These are phyloP conservation scores for Corythaixoides concolor DNA, from an alignment of 2,113 vertebrate genomes.

Conservation along the genomic window DNA sequence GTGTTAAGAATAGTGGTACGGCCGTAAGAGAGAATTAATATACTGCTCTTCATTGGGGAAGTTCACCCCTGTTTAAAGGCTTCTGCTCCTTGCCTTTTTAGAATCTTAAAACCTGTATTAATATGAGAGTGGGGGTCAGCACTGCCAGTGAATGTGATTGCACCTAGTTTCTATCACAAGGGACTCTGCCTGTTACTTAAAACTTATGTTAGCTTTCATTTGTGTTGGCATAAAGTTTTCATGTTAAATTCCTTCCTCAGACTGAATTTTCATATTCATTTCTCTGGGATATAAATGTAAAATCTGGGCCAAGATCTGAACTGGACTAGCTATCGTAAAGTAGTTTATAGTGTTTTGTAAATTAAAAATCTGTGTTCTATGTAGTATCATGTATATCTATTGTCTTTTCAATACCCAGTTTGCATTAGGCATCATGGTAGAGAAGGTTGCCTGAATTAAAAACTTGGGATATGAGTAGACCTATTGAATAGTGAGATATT, in stretches of 20 bases:
- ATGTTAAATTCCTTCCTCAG: background rate
- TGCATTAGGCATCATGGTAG: background rate
- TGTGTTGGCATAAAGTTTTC: background rate
- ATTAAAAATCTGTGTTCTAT: background rate
- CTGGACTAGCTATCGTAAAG: background rate
- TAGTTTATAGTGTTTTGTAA: background rate
- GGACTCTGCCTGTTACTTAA: background rate
- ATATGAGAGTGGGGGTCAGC: background rate
- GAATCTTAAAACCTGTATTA: background rate
- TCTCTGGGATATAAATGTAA: background rate
- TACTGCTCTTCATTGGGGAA: background rate
- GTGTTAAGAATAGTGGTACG: background rate
- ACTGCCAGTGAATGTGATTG: background rate
- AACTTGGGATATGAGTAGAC: background rate
- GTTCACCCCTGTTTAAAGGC: background rate
- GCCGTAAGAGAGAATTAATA: background rate
- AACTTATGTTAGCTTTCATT: background rate
- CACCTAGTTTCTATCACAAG: background rate
- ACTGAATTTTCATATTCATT: background rate
- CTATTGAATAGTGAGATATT: background rate
- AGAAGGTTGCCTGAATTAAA: background rate
- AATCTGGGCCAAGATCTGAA: background rate
- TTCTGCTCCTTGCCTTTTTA: background rate
- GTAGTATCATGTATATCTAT: background rate
- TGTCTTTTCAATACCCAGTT: background rate